phyloP scores from a whole-genome alignment of 2,113 vertebrate genomes.

The mouse (Mus musculus) region DNA sequence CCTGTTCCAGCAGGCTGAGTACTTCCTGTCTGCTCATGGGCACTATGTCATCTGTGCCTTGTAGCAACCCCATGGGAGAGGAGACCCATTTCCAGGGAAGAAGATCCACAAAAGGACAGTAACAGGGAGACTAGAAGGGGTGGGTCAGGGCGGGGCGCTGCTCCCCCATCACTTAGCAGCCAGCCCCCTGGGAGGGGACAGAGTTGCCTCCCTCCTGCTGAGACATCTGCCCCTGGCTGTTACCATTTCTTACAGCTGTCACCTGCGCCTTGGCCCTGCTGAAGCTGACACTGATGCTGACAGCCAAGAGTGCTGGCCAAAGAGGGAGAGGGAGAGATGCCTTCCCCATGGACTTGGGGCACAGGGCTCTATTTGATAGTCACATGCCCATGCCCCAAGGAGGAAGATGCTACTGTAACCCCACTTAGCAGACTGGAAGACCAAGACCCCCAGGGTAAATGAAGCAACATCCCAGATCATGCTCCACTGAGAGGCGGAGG shows the following conservation, averaged over 20 bases:
- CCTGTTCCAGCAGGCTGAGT: neutral
- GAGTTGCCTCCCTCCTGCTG: neutral
- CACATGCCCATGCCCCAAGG: neutral
- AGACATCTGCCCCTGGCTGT: neutral
- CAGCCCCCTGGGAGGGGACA: neutral
- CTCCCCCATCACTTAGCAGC: neutral
- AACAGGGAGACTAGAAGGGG: neutral
- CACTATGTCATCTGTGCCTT: accelerated
- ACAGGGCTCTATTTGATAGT: neutral
- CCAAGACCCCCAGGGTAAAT: neutral
- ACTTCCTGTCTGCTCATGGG: accelerated
- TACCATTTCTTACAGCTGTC: neutral
- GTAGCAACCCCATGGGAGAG: neutral
- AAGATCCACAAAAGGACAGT: neutral
- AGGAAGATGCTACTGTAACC: neutral
- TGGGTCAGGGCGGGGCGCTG: neutral
- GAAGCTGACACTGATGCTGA: neutral
- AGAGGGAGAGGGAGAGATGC: accelerated
- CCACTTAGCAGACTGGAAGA: neutral
- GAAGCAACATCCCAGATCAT: neutral
- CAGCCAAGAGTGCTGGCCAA: neutral
- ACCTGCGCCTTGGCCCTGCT: neutral
- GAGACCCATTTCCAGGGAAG: neutral
- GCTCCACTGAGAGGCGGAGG: neutral
- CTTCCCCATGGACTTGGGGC: neutral